Conservation (phyloP, 2,113 vertebrate species). For the Gavialis gangeticus region DNA sequence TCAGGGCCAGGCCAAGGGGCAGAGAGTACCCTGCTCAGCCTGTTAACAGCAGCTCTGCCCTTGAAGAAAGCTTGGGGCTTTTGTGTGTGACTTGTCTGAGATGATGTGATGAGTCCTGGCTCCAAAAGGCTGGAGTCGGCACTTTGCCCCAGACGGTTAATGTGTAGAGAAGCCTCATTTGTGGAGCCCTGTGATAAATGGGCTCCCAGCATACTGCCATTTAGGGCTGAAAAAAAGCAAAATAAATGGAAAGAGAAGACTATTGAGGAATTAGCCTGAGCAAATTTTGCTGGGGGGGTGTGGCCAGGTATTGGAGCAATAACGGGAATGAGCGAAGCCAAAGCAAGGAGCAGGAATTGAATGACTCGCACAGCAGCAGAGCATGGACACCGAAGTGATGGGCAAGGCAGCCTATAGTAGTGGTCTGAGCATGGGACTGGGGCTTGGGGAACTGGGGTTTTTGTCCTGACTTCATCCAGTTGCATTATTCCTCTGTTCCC, state of each 20-base stretch:
- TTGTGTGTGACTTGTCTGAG: rapidly evolving
- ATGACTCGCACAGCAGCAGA: not conserved
- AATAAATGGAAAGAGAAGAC: not conserved
- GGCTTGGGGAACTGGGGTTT: not conserved
- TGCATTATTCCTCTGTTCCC: not conserved
- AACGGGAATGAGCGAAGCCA: not conserved
- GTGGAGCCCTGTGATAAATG: not conserved
- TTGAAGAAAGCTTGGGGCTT: not conserved
- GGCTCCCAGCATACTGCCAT: rapidly evolving
- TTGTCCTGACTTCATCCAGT: not conserved
- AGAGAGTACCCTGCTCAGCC: not conserved
- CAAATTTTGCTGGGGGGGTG: not conserved
- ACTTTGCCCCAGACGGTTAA: not conserved
- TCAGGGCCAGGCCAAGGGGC: not conserved
- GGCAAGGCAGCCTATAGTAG: not conserved
- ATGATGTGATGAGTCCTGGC: not conserved
- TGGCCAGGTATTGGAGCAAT: not conserved
- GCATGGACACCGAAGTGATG: not conserved
- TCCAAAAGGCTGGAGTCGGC: rapidly evolving
- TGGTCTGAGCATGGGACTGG: not conserved
- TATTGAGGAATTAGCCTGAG: rapidly evolving
- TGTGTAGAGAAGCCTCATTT: not conserved
- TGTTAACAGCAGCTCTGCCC: not conserved
- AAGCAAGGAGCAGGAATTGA: not conserved
- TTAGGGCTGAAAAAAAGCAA: not conserved